These are phyloP conservation scores for Neomicropteryx cornuta DNA, from an alignment of 1,140 invertebrate genomes.

Conservation along the genomic window DNA sequence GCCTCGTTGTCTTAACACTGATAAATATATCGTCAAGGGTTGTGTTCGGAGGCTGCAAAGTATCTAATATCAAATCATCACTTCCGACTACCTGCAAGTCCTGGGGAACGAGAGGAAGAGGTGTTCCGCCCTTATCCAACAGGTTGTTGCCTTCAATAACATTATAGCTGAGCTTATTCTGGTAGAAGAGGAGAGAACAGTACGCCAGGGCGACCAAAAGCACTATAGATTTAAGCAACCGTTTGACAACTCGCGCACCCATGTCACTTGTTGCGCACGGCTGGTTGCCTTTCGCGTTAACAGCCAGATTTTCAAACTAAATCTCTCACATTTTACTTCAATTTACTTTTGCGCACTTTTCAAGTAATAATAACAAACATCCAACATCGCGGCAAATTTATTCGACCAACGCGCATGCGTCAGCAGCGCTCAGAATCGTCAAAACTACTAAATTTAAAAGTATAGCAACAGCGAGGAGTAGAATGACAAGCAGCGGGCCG, in stretches of 20 bases:
- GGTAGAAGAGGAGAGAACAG: slow-evolving; percentile 52
- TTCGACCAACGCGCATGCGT: no score
- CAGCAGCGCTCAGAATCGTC: no score
- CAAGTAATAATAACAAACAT: no score
- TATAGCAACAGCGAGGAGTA: no score
- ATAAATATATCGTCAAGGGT: slow-evolving; percentile 81
- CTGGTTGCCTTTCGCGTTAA: no score
- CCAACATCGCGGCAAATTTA: no score
- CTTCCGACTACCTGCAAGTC: slow-evolving; percentile 33
- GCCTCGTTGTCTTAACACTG: slow-evolving; percentile 87
- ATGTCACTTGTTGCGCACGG: no score
- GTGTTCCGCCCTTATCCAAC: slow-evolving; percentile 25
- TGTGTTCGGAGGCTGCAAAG: slow-evolving; percentile 53
- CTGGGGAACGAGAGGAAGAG: slow-evolving; percentile 26
- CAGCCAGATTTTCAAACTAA: no score
- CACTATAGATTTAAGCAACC: slow-evolving; percentile 28
- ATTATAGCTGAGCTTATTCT: slow-evolving; percentile 40
- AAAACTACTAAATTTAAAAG: no score
- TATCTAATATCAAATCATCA: slow-evolving; percentile 34
- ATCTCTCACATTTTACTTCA: no score
- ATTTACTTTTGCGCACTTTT: no score
- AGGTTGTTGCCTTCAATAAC: slow-evolving; percentile 36
- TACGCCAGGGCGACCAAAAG: slow-evolving; percentile 40
- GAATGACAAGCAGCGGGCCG: no score
- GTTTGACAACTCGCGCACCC: slow-evolving; percentile 32